phyloP scores from a whole-genome alignment of 2,888 invertebrate species.

The Thymelicus acteon region DNA sequence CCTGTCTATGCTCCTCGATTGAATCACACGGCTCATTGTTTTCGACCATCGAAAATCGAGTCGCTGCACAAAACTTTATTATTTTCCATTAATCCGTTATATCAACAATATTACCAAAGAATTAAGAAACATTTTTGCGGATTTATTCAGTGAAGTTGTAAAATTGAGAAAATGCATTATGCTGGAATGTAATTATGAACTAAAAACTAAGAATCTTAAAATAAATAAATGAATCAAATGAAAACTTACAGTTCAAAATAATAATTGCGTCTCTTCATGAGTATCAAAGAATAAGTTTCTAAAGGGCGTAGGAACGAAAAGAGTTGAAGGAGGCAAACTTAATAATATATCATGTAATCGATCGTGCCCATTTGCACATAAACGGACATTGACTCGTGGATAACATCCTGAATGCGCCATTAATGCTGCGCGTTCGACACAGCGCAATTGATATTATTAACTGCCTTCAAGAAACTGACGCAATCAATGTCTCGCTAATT shows the following conservation, averaged over 20 bases:
- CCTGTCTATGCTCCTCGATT: constrained; percentile 39
- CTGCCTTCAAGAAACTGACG: constrained; percentile 34
- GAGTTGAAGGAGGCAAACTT: constrained; percentile 12
- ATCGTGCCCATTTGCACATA: constrained; percentile 46
- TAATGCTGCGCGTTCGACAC: constrained; percentile 31
- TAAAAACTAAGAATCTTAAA: background rate
- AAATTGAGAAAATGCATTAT: background rate
- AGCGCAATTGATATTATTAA: constrained; percentile 34
- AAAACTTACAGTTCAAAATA: too few relatives aligned
- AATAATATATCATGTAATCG: constrained; percentile 27
- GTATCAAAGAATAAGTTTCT: too few relatives aligned
- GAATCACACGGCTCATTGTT: constrained; percentile 41
- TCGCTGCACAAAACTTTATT: constrained; percentile 22
- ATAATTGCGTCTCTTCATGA: too few relatives aligned
- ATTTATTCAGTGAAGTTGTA: background rate
- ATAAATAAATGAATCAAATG: too few relatives aligned
- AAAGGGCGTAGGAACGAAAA: background rate
- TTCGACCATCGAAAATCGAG: constrained; percentile 39
- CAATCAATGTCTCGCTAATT: constrained; percentile 29
- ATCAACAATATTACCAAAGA: constrained; percentile 19
- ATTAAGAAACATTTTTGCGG: background rate
- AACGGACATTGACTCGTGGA: constrained; percentile 52
- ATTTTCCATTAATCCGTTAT: constrained; percentile 34
- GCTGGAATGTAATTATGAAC: background rate
- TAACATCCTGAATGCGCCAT: constrained; percentile 43